Evolutionary conservation across 2,888 invertebrate genomes (phyloP).

Genomic region (Rhyacophila evoluta): DNA sequence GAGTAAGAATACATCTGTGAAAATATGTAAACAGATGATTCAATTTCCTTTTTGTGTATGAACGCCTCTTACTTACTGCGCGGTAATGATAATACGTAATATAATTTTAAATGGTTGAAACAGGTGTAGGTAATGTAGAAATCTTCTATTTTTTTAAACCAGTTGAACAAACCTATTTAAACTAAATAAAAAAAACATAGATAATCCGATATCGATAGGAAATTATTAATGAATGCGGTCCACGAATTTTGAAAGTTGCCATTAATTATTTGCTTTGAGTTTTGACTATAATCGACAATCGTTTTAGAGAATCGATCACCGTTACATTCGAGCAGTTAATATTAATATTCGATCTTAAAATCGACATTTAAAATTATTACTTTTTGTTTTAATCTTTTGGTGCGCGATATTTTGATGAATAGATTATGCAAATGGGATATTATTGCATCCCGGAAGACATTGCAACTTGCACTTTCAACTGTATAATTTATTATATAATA

Average conservation of each 20-base stretch:
- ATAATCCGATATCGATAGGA: not conserved
- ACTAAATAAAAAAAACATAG: not conserved
- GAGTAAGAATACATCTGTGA: too few species aligned
- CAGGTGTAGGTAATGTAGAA: not conserved
- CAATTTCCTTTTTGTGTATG: too few species aligned
- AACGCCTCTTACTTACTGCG: too few species aligned
- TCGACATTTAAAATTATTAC: constrained; percentile 4
- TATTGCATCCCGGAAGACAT: not conserved
- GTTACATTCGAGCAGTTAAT: not conserved
- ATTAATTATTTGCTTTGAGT: not conserved
- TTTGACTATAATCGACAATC: not conserved
- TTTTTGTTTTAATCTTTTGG: not conserved
- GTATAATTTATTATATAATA: too few species aligned
- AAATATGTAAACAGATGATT: too few species aligned
- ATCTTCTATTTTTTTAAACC: not conserved
- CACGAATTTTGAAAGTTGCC: not conserved
- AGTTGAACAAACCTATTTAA: constrained; percentile 6
- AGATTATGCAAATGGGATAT: not conserved
- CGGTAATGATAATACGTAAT: too few species aligned
- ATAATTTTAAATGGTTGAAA: too few species aligned
- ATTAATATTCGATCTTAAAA: constrained; percentile 18
- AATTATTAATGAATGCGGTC: constrained; percentile 9
- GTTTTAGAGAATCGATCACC: not conserved
- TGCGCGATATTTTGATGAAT: constrained; percentile 14
- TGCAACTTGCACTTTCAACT: not conserved